These are phyloP conservation scores for Volucella bombylans DNA, from an alignment of 2,888 invertebrate species.

Conservation along the genomic window DNA sequence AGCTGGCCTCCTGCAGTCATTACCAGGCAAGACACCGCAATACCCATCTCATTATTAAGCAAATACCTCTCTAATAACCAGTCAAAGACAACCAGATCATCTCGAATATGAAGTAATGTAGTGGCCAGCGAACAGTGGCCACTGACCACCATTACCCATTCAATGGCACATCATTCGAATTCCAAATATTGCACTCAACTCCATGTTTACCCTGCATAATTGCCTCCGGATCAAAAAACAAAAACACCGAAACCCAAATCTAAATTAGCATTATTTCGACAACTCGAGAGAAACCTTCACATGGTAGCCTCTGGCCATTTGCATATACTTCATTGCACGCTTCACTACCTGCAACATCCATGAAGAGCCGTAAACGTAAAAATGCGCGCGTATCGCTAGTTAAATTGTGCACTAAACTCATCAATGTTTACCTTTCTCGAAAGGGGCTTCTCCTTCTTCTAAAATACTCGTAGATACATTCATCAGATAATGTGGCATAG, in stretches of 20 bases:
- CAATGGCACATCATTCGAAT: no score
- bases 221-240: not conserved
- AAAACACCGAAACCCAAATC: not conserved
- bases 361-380: constrained; percentile 15
- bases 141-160: no score
- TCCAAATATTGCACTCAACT: not conserved
- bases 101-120: no score
- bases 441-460: not conserved
- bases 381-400: constrained; percentile 33
- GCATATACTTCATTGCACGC: constrained; percentile 23
- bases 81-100: no score
- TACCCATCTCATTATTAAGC: no score
- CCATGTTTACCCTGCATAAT: constrained; percentile 41
- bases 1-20: no score
- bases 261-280: constrained; percentile 23
- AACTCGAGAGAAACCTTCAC: constrained; percentile 41
- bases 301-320: constrained; percentile 35
- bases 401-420: constrained; percentile 49
- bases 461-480: not conserved
- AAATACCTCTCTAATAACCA: no score
- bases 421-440: not conserved
- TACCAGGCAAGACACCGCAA: no score
- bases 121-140: no score
- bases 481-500: not conserved
- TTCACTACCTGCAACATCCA: constrained; percentile 33